Conservation (phyloP, 2,888 invertebrate genomes). For the Listrodromus nycthemerus region DNA sequence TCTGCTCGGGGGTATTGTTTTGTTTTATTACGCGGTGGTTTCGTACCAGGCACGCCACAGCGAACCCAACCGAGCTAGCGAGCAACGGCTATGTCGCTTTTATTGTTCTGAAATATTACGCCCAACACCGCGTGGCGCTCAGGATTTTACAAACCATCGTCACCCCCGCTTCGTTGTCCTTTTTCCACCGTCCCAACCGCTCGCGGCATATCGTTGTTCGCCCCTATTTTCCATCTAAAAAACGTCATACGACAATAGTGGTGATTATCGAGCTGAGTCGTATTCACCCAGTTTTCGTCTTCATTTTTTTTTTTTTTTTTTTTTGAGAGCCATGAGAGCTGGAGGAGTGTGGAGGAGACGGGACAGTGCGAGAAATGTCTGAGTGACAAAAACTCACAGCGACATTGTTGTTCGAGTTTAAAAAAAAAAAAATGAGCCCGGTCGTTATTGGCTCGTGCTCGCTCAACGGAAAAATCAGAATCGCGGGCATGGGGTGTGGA, state of each 20-base stretch:
- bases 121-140: conserved; percentile 34
- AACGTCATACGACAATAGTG: background rate
- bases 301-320: no score
- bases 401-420: no score
- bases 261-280: no score
- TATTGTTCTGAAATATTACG: conserved; percentile 76
- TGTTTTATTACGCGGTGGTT: conserved; percentile 78
- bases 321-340: no score
- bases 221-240: conserved; percentile 10
- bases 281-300: no score
- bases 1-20: conserved; percentile 74
- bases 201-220: conserved; percentile 24
- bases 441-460: no score
- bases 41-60: conserved; percentile 75
- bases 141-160: conserved; percentile 46
- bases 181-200: background rate
- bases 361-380: background rate
- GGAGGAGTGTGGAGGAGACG: no score
- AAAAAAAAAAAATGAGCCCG: no score
- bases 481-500: conserved; percentile 8
- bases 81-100: conserved; percentile 41
- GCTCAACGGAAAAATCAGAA: background rate
- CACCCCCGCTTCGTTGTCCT: background rate
- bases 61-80: conserved; percentile 24
- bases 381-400: no score